These are phyloP conservation scores for Sebastes aleutianus DNA, from an alignment of 2,797 vertebrate species.

Conservation along the genomic window DNA sequence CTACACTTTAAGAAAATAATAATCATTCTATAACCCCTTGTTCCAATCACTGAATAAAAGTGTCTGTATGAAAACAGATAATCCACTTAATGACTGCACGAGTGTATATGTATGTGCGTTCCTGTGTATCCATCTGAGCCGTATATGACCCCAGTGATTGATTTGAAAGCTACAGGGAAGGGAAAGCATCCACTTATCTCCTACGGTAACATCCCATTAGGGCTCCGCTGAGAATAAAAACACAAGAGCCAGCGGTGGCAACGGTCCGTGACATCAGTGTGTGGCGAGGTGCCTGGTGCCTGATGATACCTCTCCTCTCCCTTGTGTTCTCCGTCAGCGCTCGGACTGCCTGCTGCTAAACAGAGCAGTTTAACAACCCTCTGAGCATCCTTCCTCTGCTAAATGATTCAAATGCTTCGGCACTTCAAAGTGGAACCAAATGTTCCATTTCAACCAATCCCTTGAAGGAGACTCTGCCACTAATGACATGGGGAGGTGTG, in stretches of 20 bases:
- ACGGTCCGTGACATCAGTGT: constrained; percentile 28
- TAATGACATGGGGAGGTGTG: constrained; percentile 73
- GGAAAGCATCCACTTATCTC: constrained; percentile 26
- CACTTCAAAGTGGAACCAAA: constrained; percentile 80
- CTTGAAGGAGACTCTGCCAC: constrained; percentile 64
- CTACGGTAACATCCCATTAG: constrained; percentile 30
- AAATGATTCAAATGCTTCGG: constrained; percentile 80
- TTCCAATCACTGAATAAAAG: not conserved
- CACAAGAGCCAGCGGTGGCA: constrained; percentile 38
- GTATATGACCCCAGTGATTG: not conserved
- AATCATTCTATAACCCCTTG: not conserved
- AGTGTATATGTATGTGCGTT: not conserved
- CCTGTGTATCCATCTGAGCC: not conserved
- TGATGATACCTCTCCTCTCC: constrained; percentile 55
- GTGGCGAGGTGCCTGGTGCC: constrained; percentile 27
- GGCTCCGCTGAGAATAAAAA: constrained; percentile 36
- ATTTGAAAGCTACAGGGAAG: not conserved
- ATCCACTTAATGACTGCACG: not conserved
- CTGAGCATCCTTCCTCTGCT: constrained; percentile 68
- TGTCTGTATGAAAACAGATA: not conserved
- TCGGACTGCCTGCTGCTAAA: constrained; percentile 71
- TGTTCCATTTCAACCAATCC: constrained; percentile 75
- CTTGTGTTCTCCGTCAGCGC: constrained; percentile 53
- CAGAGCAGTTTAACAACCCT: constrained; percentile 76
- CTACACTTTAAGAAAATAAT: not conserved